phyloP scores from a whole-genome alignment of 2,888 invertebrate species.

The Magallana nippona region DNA sequence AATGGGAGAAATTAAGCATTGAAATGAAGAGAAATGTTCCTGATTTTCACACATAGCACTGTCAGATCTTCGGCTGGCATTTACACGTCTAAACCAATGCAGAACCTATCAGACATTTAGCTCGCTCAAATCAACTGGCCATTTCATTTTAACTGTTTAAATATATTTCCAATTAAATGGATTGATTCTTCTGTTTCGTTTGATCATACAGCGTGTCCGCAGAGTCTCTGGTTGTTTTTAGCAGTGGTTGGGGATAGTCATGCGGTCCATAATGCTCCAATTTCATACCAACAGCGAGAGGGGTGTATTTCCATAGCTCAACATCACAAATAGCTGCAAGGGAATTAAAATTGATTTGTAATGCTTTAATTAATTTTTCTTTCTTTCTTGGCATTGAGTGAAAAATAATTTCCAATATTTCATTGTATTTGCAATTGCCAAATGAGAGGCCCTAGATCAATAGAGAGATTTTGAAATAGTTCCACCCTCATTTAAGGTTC shows the following conservation, averaged over 20 bases:
- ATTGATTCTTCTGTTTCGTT: constrained; percentile 13
- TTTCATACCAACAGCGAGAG: neutral
- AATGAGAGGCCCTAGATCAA: neutral
- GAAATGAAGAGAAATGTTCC: neutral
- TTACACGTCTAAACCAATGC: neutral
- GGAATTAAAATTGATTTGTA: neutral
- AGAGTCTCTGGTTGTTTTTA: neutral
- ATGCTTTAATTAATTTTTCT: neutral
- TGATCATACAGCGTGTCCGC: neutral
- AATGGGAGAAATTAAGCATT: neutral
- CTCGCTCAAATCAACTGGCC: neutral
- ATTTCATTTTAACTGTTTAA: constrained; percentile 15
- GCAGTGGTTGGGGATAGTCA: neutral
- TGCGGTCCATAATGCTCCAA: neutral
- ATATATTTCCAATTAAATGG: constrained; percentile 21
- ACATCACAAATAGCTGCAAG: neutral
- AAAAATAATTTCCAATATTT: neutral
- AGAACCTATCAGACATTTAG: neutral
- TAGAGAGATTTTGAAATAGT: neutral
- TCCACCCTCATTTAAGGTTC: too few species aligned
- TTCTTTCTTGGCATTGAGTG: neutral
- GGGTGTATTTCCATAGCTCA: neutral
- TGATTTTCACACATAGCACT: neutral
- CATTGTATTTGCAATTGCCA: neutral
- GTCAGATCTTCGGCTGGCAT: neutral